Evolutionary conservation across 1,140 invertebrate genomes (phyloP), one percentile per base, ranked within the genome.

Genomic region (Oncopodura yosiiana): DNA sequence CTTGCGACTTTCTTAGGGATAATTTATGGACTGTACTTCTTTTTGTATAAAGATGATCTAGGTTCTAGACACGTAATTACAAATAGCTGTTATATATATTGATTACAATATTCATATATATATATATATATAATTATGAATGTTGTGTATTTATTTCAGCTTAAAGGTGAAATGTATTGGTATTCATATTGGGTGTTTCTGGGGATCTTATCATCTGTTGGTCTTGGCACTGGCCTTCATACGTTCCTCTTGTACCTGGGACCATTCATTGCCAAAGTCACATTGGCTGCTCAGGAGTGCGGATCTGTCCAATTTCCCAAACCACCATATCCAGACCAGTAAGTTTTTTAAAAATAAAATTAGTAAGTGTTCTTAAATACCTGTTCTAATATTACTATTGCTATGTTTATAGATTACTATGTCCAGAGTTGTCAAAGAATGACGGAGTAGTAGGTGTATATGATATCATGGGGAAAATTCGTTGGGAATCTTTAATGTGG

Each of bases 401-500:
- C 29, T 55, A 49, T 53, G 38, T 55, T 34, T 56, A 36, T 46
- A 71, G 70, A 57, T 70, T 74, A 29, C 53, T 73, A 21, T 74
- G 72, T 66, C 71, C 71, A 23, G 67, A 68, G 30, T 56, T 59
- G 8, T 39, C 29, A 37, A 46, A 67, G 70, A n/a, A 45, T 34
- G 36, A 58, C 50, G 3, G 50, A 51, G 21, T 68, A 73, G 38
- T n/a, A n/a, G 69, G 74, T 80, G 66, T 92, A 77, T 79, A 75
- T 78, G 85, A 82, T 57, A 97, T 99, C 55, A 94, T 99, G 84
- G 81, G 83, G 24, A 98, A 99, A 73, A 91, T 98, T 11, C 78
- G 90, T n/a, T 71, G 96, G 34, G 95, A 99, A 75, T 87, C 92
- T 2, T 90, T 98, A 74, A 83, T 97, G 74, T 99, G 95, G 95